A percentile compares a stretch with the other conserved stretches of the same genome.
These are phyloP conservation scores for Paelopatides confundens DNA, from an alignment of 53 echinoderm and acorn worm species.

Conservation along the genomic window DNA sequence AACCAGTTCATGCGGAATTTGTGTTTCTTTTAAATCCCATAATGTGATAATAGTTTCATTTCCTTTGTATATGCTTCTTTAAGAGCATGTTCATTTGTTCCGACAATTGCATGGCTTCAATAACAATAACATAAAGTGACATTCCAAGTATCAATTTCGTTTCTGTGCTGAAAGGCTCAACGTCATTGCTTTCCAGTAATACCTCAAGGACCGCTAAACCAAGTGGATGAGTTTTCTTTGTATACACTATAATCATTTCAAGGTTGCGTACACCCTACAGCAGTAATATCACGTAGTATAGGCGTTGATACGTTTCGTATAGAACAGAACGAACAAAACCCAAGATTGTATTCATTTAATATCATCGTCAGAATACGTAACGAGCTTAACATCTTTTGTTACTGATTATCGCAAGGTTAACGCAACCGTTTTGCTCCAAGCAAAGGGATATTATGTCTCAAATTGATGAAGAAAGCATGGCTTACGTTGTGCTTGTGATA, in stretches of 20 bases:
- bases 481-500: not conserved
- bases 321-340: not conserved
- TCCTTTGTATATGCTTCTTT: no score
- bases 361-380: not conserved
- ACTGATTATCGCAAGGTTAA: conserved; percentile 15
- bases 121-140: no score
- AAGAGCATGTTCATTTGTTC: no score
- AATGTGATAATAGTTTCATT: no score
- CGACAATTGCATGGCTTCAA: no score
- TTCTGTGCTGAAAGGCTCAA: no score
- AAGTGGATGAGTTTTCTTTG: no score
- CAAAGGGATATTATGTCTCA: conserved; percentile 29
- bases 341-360: not conserved
- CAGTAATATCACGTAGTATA: not conserved
- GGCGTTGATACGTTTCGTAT: not conserved
- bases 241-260: not conserved
- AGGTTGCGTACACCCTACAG: not conserved
- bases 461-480: conserved; percentile 21
- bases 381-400: conserved; percentile 25
- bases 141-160: no score
- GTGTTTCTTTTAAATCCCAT: no score
- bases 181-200: no score
- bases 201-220: no score
- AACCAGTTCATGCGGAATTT: no score
- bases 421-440: conserved; percentile 16